Base-by-base conservation (phyloP, 2,113 vertebrate genomes). In the Poeciliopsis occidentalis region DNA sequence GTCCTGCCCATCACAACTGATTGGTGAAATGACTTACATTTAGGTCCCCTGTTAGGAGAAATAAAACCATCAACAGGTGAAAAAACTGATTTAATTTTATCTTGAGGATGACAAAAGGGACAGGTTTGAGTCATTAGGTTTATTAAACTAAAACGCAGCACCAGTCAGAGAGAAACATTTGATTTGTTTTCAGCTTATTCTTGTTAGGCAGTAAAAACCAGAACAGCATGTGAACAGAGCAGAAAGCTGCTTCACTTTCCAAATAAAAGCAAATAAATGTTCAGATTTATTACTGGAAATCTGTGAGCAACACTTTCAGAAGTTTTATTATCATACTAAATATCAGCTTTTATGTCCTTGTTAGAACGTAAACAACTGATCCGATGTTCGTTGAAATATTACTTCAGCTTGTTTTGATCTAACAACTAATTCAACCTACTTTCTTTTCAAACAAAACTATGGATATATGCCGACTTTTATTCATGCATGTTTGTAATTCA, bases 71-170 rank as follows among this genome's bases (percentile, higher is more conserved):
- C 11, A 19, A 47, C 44, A 4, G 44, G 17, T 47, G 44, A 17
- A 47, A 47, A 19, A 17, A 47, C 17, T 19, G 17, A 19, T 47
- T 47, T 19, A 6, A n/a, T 57, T n/a, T 57, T 57, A 24, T n/a
- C 22, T 57, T n/a, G 8, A n/a, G 22, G 51, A 57, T 8, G 17
- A 57, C 22, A 57, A 47, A 57, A n/a, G 29, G 30, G 17, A 64
- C 60, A 57, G 12, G 47, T 63, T 68, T 61, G 34, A 70, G 71
- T 71, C 80, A 80, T 41, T 60, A 81, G 37, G 73, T 93, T 93
- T 92, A 93, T 92, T 90, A 63, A 6, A 76, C 66, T 83, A 83
- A 76, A 83, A 85, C 68, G 30, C 6, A 87, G 86, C 86, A 91
- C 81, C 87, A 81, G 76, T 83, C 71, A 60, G 71, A 70, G 8